phyloP scores from a whole-genome alignment of 2,797 vertebrate genomes.

The Aythya fuligula region DNA sequence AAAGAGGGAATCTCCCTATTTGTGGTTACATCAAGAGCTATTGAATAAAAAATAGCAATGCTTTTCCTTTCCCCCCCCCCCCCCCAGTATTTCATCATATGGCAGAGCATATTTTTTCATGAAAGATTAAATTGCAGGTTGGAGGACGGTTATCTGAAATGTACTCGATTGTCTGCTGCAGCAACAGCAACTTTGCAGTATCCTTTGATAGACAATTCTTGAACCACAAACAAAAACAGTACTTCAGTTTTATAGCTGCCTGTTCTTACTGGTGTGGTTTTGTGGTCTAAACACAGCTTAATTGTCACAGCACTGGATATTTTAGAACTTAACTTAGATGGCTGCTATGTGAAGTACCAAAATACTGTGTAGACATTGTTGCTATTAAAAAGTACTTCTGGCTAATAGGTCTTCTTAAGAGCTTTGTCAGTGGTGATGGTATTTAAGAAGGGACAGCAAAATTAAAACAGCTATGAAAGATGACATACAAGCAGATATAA shows the following conservation, averaged over 20 bases:
- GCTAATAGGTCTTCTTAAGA: background rate
- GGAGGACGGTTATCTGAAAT: background rate
- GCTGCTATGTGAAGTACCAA: background rate
- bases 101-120: background rate
- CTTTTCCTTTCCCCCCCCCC: background rate
- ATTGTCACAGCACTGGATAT: background rate
- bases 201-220: background rate
- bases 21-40: background rate
- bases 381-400: background rate
- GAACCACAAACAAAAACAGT: background rate
- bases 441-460: background rate
- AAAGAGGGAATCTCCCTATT: background rate
- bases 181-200: background rate
- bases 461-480: background rate
- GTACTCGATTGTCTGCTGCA: background rate
- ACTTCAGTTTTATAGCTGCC: background rate
- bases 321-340: background rate
- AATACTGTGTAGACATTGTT: background rate
- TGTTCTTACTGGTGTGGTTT: background rate
- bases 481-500: background rate
- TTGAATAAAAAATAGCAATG: background rate
- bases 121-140: constrained; percentile 15
- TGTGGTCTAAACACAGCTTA: constrained; percentile 14
- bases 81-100: background rate
- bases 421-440: background rate